phyloP scores from a whole-genome alignment of 1,140 invertebrate species.

The Lycorma delicatula region DNA sequence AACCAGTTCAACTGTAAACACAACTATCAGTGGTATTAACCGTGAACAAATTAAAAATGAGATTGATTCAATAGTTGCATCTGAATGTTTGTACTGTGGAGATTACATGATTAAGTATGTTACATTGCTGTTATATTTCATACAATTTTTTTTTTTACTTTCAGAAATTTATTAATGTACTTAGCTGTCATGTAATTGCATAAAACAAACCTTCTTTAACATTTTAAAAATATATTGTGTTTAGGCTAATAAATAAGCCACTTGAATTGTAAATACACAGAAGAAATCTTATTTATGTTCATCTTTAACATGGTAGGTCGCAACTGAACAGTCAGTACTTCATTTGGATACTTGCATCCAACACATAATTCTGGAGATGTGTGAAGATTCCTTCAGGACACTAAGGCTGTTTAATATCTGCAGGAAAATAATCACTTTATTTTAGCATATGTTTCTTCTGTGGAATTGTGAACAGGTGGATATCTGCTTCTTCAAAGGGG shows the following conservation, averaged over 20 bases:
- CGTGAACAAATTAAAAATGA: constrained; percentile 66
- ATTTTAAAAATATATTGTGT: background rate
- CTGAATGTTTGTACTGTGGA: constrained; percentile 90
- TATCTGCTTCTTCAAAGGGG: too few relatives aligned
- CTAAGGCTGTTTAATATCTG: too few relatives aligned
- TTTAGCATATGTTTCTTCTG: too few relatives aligned
- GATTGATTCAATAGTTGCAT: constrained; percentile 81
- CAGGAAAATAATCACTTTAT: too few relatives aligned
- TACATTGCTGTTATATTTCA: background rate
- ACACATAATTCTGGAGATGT: too few relatives aligned
- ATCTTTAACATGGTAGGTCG: too few relatives aligned
- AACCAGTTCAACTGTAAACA: constrained; percentile 42
- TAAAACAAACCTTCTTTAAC: background rate
- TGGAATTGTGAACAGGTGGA: too few relatives aligned
- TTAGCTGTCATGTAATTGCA: background rate
- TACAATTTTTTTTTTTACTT: constrained; percentile 4
- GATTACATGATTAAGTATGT: constrained; percentile 75
- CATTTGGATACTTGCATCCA: too few relatives aligned
- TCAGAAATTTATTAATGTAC: background rate
- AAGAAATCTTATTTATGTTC: background rate
- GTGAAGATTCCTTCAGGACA: too few relatives aligned
- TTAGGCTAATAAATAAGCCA: background rate
- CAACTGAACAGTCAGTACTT: too few relatives aligned
- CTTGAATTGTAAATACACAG: background rate
- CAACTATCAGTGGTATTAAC: constrained; percentile 42